These are phyloP conservation scores for Enteromius anoplus DNA, from an alignment of 2,797 vertebrate species.

Conservation along the genomic window DNA sequence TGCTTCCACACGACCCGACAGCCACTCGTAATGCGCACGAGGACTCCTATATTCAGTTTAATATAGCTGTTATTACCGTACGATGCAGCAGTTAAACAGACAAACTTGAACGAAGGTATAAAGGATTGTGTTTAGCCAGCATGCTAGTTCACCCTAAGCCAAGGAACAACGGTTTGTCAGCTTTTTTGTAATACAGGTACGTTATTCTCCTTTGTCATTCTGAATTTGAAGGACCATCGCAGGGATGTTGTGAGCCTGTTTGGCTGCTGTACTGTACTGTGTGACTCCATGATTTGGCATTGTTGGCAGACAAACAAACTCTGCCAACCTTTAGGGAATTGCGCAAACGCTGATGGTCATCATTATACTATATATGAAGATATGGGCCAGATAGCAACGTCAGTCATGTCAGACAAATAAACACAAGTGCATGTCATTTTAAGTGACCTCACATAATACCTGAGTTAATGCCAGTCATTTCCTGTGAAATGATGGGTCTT, in stretches of 20 bases:
- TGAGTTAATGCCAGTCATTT: background rate
- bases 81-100: background rate
- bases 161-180: conserved; percentile 44
- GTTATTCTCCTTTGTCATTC: background rate
- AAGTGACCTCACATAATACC: background rate
- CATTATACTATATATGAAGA: conserved; percentile 47
- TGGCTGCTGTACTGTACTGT: background rate
- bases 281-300: background rate
- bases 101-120: background rate
- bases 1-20: background rate
- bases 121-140: conserved; percentile 30
- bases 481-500: background rate
- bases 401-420: conserved; percentile 20
- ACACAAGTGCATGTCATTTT: background rate
- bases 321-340: conserved; percentile 7
- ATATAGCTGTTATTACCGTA: background rate
- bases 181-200: conserved; percentile 36
- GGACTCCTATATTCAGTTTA: background rate
- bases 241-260: background rate
- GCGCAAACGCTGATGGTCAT: conserved; percentile 32
- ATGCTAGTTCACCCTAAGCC: conserved; percentile 32
- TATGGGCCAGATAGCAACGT: conserved; percentile 46
- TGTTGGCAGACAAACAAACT: conserved; percentile 37
- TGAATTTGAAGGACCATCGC: background rate
- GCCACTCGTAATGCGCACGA: background rate